Base-by-base conservation (phyloP, 2,113 vertebrate species). In the Pachycephala philippinensis region DNA sequence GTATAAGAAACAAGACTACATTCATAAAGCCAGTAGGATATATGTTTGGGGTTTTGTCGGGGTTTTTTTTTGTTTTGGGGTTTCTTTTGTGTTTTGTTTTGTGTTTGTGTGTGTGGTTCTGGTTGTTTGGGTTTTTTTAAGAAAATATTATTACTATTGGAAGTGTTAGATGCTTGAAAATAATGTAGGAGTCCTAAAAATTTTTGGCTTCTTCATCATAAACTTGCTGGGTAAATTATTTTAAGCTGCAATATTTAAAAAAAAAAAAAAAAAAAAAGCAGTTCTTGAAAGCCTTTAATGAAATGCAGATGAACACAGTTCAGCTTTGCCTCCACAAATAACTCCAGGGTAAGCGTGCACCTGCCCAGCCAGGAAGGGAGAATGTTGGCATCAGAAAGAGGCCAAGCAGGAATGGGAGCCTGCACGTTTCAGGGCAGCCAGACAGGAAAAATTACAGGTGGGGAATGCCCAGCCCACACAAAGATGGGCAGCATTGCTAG, bases 381-480 rank as follows among this genome's bases (percentile, higher is more conserved):
- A 11, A 56, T 14, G 9, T 18, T 13, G 39, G 7, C 0, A 1
- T 24, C 21, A 40, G 23, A 30, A 69, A 78, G 35, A 66, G 9
- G 3, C 7, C 27, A 12, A 89, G 11, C 31, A 74, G 27, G 6
- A 53, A 18, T 5, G 11, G 17, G 10, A 79, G 2, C 10, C 27
- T 74, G n/a, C 15, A 71, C 13, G 11, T 50, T 82, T 82, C 26
- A 61, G 10, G 15, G 9, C 23, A 68, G 23, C 5, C 4, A 4
- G n/a, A 42, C 6, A 40, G 22, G 37, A 53, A 4, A 17, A 65
- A 44, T 37, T 3, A 3, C 0, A 0, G 2, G 2, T 54, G 26
- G 12, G 10, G 8, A 89, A 30, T 1, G 3, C 31, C 9, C 45
- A 75, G 11, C 11, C 24, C n/a, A 6, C n/a, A 50, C 1, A 1